Evolutionary conservation across 2,888 invertebrate species (phyloP).

Genomic region (Acronicta leporina): DNA sequence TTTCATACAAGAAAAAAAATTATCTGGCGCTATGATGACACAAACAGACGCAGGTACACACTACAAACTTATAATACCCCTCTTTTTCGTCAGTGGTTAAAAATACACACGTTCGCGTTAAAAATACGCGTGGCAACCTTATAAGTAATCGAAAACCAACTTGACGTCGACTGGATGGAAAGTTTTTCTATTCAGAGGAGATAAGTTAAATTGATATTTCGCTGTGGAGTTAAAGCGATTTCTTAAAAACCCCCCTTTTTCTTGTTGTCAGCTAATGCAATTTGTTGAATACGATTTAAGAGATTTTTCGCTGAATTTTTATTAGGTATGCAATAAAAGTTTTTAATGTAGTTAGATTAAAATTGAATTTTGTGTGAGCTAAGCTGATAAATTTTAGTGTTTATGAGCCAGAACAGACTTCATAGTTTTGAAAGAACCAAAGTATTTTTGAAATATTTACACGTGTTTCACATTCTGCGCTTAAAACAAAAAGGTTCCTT

Average conservation of each 20-base stretch:
- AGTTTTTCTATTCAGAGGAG: slow-evolving; percentile 61
- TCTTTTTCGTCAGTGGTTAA: no score
- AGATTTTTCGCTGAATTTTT: slow-evolving; percentile 10
- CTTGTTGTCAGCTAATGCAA: slow-evolving; percentile 33
- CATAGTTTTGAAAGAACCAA: no score
- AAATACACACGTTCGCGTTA: no score
- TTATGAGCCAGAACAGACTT: no score
- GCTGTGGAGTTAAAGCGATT: slow-evolving; percentile 52
- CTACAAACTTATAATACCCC: no score
- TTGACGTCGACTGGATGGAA: slow-evolving; percentile 45
- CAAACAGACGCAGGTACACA: no score
- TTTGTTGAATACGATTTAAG: slow-evolving; percentile 27
- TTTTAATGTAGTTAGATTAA: not conserved
- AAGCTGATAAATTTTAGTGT: no score
- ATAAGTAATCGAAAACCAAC: slow-evolving; percentile 58
- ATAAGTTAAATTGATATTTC: slow-evolving; percentile 69
- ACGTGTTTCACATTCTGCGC: not conserved
- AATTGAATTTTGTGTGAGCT: no score
- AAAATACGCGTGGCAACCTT: slow-evolving; percentile 37
- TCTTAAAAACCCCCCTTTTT: slow-evolving; percentile 42
- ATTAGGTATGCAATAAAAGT: slow-evolving; percentile 5
- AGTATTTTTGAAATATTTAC: no score
- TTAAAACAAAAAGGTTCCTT: not conserved
- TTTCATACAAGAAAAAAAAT: no score
- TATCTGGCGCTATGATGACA: no score